Percentiles rank a stretch among this genome's conserved stretches.
Evolutionary conservation across 2,113 vertebrate genomes (phyloP).

Genomic region (Nyctibius bracteatus): DNA sequence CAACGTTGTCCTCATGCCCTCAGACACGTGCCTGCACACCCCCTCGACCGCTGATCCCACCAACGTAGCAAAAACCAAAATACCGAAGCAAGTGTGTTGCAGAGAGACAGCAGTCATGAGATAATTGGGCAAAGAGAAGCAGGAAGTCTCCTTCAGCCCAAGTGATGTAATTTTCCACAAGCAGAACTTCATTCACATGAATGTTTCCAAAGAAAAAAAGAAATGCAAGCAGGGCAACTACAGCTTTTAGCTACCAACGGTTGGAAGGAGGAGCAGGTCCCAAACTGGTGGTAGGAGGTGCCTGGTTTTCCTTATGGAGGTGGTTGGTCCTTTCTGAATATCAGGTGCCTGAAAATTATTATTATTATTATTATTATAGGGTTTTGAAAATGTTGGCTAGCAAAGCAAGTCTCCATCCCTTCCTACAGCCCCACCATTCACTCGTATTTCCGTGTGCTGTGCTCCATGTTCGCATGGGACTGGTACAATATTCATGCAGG

Average conservation of each 20-base stretch:
- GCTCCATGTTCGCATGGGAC: fast-evolving
- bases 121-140: background rate
- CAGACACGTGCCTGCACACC: fast-evolving
- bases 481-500: background rate
- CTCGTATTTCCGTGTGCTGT: background rate
- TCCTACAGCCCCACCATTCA: background rate
- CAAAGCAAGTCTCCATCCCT: background rate
- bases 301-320: background rate
- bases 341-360: background rate
- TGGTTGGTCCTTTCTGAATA: background rate
- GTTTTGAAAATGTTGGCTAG: background rate
- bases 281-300: background rate
- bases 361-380: background rate
- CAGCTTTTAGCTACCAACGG: background rate
- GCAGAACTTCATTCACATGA: background rate
- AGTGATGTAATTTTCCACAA: constrained; percentile 21
- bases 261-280: background rate
- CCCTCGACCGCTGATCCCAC: fast-evolving
- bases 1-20: background rate
- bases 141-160: constrained; percentile 5
- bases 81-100: background rate
- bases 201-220: background rate
- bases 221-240: background rate
- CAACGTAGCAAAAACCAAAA: background rate
- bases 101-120: background rate